Evolutionary conservation across 2,797 vertebrate species (phyloP), one percentile per base, ranked within the genome.

Genomic region (Scleropages formosus): DNA sequence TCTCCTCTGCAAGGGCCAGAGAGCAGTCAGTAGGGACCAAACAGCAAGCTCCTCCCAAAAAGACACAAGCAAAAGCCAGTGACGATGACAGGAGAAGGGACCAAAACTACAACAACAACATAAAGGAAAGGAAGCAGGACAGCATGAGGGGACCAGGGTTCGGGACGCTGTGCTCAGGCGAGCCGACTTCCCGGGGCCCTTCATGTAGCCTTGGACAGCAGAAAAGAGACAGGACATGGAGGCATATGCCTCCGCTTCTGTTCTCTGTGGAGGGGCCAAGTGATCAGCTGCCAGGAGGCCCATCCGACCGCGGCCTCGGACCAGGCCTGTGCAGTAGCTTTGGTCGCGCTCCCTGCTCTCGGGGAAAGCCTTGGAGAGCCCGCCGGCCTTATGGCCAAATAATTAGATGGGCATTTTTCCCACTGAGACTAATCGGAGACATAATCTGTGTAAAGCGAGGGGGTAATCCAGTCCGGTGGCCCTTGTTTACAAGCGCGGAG

Each of bases 1-100:
- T 94, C 89, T 98, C 97, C 79, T 99, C 97, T 99, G 93, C 74
- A 87, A 87, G 44, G 10, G 53, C 16, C 68, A n/a, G 47, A 24
- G 9, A 59, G 44, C 16, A 8, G 9, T 20, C 16, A 66, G 11
- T 46, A 65, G 39, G 46, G n/a, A 46, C 39, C 9, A 8, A 49
- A 49, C 9, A 7, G 49, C 65, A 47, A 66, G 27, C 20, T 51
- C 31, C 7, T 49, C 20, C 67, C 24, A 53, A 46, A 49, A 26
- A 47, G 24, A 74, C 44, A 67, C 20, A 46, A 22, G 31, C 31
- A 39, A n/a, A n/a, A n/a, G 6, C n/a, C 31, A 39, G 31, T 6
- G 6, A 31, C 31, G 11, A 56, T 56, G 53, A 10, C 9, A 56
- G 9, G 53, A 56, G 10, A 56, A 56, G 12, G 12, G 18, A 56